Percentiles rank a stretch among this genome's conserved stretches.
Evolutionary conservation across 2,113 vertebrate genomes (phyloP).

Genomic region (Pogonocichla stellata): DNA sequence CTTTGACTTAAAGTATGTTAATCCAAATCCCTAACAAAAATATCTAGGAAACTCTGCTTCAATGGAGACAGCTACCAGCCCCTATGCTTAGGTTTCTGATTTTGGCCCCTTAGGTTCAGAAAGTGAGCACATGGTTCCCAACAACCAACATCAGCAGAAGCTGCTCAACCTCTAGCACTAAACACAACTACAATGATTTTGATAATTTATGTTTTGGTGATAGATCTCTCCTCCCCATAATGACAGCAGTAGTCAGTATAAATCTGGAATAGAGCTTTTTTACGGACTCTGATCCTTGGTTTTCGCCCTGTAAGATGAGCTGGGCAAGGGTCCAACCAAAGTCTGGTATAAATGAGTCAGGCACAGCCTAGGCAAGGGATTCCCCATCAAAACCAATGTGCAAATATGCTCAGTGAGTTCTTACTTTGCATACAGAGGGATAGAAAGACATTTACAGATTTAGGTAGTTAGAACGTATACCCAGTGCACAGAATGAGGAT

Average conservation of each 20-base stretch:
- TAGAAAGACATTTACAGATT: background rate
- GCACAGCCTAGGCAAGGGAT: background rate
- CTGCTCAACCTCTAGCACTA: background rate
- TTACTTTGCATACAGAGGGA: background rate
- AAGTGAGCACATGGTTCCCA: rapidly evolving
- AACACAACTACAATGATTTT: background rate
- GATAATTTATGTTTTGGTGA: background rate
- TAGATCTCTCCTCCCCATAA: background rate
- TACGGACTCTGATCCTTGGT: background rate
- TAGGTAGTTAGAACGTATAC: background rate
- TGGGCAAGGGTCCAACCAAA: background rate
- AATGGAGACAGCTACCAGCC: background rate
- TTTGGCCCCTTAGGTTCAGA: background rate
- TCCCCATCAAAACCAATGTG: background rate
- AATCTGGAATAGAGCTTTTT: background rate
- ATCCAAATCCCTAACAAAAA: background rate
- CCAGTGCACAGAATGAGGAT: background rate
- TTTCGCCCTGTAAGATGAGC: background rate
- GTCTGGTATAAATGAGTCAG: background rate
- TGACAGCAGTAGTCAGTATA: background rate
- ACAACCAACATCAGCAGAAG: background rate
- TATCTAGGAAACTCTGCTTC: background rate
- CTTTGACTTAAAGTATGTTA: background rate
- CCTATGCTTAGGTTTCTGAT: background rate
- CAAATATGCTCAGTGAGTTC: background rate